phyloP scores from a whole-genome alignment of 2,888 invertebrate species.

The Lydus trimaculatus region DNA sequence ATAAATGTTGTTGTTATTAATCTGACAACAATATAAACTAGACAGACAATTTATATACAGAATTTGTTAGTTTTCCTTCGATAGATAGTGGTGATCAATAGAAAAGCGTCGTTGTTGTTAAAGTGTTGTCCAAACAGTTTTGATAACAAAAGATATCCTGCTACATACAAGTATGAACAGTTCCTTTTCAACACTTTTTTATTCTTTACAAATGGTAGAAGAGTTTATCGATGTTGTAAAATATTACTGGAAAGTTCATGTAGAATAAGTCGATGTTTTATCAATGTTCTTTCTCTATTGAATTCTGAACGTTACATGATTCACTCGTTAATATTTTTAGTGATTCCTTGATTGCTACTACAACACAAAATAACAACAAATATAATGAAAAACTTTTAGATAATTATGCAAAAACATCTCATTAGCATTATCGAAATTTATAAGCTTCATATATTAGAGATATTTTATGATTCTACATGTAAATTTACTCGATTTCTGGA shows the following conservation, averaged over 20 bases:
- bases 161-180: background rate
- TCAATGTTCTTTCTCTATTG: too few relatives aligned
- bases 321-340: too few relatives aligned
- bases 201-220: background rate
- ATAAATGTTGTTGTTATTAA: too few relatives aligned
- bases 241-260: background rate
- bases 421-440: background rate
- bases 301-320: too few relatives aligned
- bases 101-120: background rate
- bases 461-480: background rate
- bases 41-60: background rate
- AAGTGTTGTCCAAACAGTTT: background rate
- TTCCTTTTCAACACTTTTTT: background rate
- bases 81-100: background rate
- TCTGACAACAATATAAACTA: background rate
- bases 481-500: background rate
- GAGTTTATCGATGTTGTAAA: background rate
- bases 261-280: background rate
- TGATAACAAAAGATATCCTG: background rate
- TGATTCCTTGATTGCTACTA: too few relatives aligned
- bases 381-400: too few relatives aligned
- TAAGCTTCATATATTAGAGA: background rate
- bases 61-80: background rate
- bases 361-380: too few relatives aligned
- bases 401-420: too few relatives aligned